Evolutionary conservation across 2,113 vertebrate genomes (phyloP).

Genomic region (Rhinoptilus africanus): DNA sequence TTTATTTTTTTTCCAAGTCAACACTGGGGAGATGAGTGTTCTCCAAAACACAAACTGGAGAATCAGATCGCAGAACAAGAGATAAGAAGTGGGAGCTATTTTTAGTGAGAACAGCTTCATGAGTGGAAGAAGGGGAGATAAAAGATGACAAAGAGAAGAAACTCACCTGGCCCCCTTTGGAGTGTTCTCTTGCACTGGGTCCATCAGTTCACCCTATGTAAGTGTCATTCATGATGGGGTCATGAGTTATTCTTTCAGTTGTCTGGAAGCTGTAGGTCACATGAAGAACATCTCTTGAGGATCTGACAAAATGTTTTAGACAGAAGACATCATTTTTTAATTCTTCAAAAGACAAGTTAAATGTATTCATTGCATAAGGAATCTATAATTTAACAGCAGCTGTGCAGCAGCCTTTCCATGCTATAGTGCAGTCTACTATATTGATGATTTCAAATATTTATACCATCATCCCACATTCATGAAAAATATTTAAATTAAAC

Average conservation of each 20-base stretch:
- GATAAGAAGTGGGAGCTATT: neutral
- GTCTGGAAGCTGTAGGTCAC: slow-evolving; percentile 51
- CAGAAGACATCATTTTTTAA: slow-evolving; percentile 71
- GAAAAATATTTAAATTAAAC: slow-evolving; percentile 73
- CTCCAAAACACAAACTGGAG: neutral
- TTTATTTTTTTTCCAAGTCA: neutral
- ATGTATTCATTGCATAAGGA: slow-evolving; percentile 73
- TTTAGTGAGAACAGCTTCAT: slow-evolving; percentile 30
- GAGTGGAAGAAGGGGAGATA: neutral
- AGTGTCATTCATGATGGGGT: slow-evolving; percentile 5
- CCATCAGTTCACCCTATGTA: neutral
- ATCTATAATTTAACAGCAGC: slow-evolving; percentile 72
- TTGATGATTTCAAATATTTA: slow-evolving; percentile 76
- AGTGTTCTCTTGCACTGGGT: neutral
- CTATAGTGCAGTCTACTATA: slow-evolving; percentile 69
- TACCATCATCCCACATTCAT: slow-evolving; percentile 71
- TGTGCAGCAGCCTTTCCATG: slow-evolving; percentile 67
- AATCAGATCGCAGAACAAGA: neutral
- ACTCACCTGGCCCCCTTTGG: neutral
- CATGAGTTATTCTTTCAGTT: slow-evolving; percentile 49
- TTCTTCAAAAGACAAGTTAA: slow-evolving; percentile 68
- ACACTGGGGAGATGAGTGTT: neutral
- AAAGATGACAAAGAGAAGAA: slow-evolving; percentile 28
- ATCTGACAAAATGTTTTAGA: slow-evolving; percentile 66
- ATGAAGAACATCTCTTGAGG: slow-evolving; percentile 47